These are phyloP conservation scores for Liposcelis brunnea DNA, from an alignment of 2,888 invertebrate species.

Conservation along the genomic window DNA sequence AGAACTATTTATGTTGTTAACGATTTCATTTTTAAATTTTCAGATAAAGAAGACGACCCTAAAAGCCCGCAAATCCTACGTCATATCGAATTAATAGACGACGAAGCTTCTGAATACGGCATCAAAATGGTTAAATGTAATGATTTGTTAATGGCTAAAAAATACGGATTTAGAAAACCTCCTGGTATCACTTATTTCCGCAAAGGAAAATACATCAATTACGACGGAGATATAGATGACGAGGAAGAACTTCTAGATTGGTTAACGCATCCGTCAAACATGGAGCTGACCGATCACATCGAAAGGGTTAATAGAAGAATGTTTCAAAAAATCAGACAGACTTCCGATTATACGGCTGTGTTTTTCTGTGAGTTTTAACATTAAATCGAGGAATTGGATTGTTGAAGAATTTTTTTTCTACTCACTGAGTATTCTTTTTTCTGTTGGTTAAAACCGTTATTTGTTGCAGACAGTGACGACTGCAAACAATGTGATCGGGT, in stretches of 20 bases:
- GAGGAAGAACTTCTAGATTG: constrained; percentile 78
- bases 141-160: constrained; percentile 82
- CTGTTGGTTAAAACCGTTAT: too few relatives aligned
- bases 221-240: constrained; percentile 83
- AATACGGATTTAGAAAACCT: constrained; percentile 75
- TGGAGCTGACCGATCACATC: constrained; percentile 85
- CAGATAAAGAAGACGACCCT: constrained; percentile 68
- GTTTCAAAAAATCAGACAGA: constrained; percentile 79
- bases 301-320: constrained; percentile 83
- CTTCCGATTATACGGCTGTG: constrained; percentile 78
- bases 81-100: constrained; percentile 78
- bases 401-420: too few relatives aligned
- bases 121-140: constrained; percentile 77
- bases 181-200: constrained; percentile 84
- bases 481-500: constrained; percentile 87
- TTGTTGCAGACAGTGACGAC: constrained; percentile 73
- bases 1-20: neutral
- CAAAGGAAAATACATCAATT: constrained; percentile 72
- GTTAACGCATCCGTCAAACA: constrained; percentile 83
- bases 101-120: constrained; percentile 80
- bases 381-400: too few relatives aligned
- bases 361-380: constrained; percentile 65
- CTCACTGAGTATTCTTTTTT: too few relatives aligned
- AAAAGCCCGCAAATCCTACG: constrained; percentile 63
- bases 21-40: constrained; percentile 10